These are phyloP conservation scores for Stenodera caucasica DNA, from an alignment of 2,888 invertebrate species.

Conservation along the genomic window DNA sequence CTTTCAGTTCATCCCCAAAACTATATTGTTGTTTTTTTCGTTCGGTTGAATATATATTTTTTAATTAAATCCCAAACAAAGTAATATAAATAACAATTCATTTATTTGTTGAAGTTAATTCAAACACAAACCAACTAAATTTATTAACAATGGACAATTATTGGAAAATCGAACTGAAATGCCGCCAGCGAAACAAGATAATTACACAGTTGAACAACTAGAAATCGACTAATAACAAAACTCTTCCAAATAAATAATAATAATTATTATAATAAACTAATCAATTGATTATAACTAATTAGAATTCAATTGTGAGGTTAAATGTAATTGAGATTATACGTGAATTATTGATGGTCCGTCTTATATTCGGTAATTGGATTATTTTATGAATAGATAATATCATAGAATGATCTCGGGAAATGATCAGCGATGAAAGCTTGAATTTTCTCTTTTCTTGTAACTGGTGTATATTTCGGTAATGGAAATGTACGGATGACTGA, in stretches of 20 bases:
- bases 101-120: no score
- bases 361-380: not conserved
- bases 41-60: no score
- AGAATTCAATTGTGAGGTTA: no score
- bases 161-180: conserved; percentile 2
- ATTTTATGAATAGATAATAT: conserved; percentile 66
- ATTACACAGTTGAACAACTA: not conserved
- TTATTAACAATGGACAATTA: not conserved
- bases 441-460: conserved; percentile 75
- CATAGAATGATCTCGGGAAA: conserved; percentile 78
- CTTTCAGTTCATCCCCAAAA: no score
- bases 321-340: no score
- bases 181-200: not conserved
- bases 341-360: conserved; percentile 1
- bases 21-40: no score
- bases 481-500: conserved; percentile 81
- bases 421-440: conserved; percentile 81
- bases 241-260: no score
- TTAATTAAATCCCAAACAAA: no score
- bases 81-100: no score
- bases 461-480: conserved; percentile 80
- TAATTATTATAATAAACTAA: no score
- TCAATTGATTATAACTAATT: no score
- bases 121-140: not conserved
- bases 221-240: not conserved